A percentile compares a stretch with the other conserved stretches of the same genome.
Evolutionary conservation across 2,113 vertebrate species (phyloP).

Genomic region (Coptodon rendalli): DNA sequence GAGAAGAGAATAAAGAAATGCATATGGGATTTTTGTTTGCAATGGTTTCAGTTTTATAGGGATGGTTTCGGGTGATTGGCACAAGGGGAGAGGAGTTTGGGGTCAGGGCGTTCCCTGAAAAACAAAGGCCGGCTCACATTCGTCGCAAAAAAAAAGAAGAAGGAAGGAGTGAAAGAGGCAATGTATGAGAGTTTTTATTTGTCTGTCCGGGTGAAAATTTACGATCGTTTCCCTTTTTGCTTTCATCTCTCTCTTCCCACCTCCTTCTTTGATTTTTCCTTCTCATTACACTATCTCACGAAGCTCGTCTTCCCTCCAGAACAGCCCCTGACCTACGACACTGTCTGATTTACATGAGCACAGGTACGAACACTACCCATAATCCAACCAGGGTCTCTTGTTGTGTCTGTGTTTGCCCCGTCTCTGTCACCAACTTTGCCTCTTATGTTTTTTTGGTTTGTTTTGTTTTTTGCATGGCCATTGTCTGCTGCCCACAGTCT

Average conservation of each 20-base stretch:
- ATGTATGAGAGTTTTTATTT: constrained; percentile 69
- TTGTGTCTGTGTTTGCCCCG: constrained; percentile 3
- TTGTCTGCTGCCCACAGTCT: background rate
- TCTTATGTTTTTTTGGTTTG: background rate
- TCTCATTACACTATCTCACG: constrained; percentile 66
- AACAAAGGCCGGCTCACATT: constrained; percentile 60
- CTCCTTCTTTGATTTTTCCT: constrained; percentile 49
- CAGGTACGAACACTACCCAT: constrained; percentile 49
- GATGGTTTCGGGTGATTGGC: constrained; percentile 59
- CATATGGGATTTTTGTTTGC: constrained; percentile 46
- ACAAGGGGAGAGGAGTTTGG: constrained; percentile 45
- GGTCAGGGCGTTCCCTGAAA: constrained; percentile 33
- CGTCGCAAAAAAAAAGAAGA: constrained; percentile 27
- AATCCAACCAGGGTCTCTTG: constrained; percentile 28
- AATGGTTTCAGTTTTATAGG: constrained; percentile 57
- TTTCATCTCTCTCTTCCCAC: constrained; percentile 62
- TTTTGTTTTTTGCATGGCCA: background rate
- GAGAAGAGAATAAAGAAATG: constrained; percentile 36
- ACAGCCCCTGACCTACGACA: constrained; percentile 42
- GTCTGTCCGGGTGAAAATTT: constrained; percentile 73
- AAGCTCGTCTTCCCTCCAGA: constrained; percentile 63
- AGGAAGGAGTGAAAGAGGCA: constrained; percentile 30
- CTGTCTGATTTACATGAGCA: constrained; percentile 33
- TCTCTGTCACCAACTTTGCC: background rate
- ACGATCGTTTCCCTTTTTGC: constrained; percentile 55